Conservation (phyloP, 1,140 invertebrate species). For the Caenorhabditis tropicalis region DNA sequence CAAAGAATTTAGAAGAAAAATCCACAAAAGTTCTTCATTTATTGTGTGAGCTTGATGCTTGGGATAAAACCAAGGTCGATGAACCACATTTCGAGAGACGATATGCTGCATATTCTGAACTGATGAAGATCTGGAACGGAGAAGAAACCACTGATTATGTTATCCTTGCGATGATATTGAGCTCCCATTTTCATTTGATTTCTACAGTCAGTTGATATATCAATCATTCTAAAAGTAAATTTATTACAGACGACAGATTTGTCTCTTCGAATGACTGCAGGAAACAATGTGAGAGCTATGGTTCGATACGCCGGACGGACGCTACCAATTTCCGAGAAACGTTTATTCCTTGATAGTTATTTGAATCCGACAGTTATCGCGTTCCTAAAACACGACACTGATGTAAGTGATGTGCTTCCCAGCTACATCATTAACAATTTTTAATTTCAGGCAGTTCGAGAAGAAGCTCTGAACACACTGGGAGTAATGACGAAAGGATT, state of each 20-base stretch:
- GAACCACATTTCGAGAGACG: conserved; percentile 88
- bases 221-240: neutral
- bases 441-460: conserved; percentile 45
- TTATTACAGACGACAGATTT: conserved; percentile 76
- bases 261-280: conserved; percentile 82
- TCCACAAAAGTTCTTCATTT: conserved; percentile 33
- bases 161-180: neutral
- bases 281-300: conserved; percentile 79
- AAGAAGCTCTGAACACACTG: conserved; percentile 53
- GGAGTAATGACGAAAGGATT: neutral
- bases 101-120: conserved; percentile 78
- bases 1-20: neutral
- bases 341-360: conserved; percentile 44
- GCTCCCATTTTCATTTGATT: conserved; percentile 79
- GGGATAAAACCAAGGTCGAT: conserved; percentile 84
- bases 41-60: conserved; percentile 81
- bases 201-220: conserved; percentile 69
- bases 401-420: neutral
- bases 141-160: neutral
- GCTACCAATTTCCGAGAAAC: neutral
- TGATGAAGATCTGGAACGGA: conserved; percentile 75
- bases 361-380: conserved; percentile 29
- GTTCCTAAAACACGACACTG: neutral
- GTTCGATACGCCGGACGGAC: conserved; percentile 76
- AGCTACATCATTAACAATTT: conserved; percentile 48